phyloP scores from a whole-genome alignment of 2,888 invertebrate species.

The Diarsia mendica region DNA sequence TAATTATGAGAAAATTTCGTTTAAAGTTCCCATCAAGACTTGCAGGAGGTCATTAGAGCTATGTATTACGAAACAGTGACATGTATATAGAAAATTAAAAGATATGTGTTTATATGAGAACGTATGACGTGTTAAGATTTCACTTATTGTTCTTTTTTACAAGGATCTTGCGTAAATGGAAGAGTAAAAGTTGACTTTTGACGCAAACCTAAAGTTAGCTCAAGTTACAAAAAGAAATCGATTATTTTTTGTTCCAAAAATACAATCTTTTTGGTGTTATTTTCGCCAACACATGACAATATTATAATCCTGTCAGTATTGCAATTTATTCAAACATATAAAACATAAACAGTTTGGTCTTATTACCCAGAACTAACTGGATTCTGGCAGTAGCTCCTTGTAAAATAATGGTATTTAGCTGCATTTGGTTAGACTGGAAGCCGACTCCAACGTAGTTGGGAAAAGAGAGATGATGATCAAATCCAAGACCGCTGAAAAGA shows the following conservation, averaged over 20 bases:
- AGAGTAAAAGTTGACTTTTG: slow-evolving; percentile 12
- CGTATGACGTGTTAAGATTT: slow-evolving; percentile 38
- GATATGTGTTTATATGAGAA: slow-evolving; percentile 27
- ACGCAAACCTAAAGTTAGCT: not conserved
- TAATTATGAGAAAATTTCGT: slow-evolving; percentile 57
- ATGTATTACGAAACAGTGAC: slow-evolving; percentile 51
- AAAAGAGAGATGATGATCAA: no score
- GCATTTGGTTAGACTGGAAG: no score
- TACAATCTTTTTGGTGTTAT: not conserved
- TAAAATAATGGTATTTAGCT: no score
- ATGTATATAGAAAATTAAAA: slow-evolving; percentile 34
- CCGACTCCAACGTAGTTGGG: no score
- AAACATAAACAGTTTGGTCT: no score
- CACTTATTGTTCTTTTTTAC: slow-evolving; percentile 44
- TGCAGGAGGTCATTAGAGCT: slow-evolving; percentile 45
- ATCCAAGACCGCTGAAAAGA: no score
- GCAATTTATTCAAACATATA: not conserved
- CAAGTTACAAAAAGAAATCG: not conserved
- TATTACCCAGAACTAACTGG: no score
- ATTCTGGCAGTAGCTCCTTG: no score
- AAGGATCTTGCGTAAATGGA: slow-evolving; percentile 22
- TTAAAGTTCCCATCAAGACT: slow-evolving; percentile 48
- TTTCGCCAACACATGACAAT: not conserved
- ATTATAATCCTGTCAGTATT: not conserved
- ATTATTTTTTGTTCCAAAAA: not conserved